Conservation (phyloP, 2,113 vertebrate species). For the Chionodraco myersi region DNA sequence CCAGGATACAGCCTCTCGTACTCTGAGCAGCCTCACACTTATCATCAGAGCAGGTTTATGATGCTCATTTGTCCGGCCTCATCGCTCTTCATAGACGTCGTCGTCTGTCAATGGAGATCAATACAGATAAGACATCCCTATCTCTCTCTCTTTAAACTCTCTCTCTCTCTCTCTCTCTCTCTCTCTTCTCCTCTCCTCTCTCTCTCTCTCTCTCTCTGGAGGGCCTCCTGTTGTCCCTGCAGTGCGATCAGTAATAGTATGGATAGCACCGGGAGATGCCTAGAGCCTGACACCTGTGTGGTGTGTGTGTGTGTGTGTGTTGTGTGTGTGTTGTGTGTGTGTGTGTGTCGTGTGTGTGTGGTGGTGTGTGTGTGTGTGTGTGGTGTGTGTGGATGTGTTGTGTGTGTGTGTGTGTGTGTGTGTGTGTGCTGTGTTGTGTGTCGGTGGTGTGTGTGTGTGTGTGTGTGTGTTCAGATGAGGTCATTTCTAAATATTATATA, state of each 20-base stretch:
- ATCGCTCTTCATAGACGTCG: slow-evolving; percentile 70
- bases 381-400: no score
- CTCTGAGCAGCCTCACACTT: slow-evolving; percentile 50
- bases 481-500: not conserved
- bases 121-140: slow-evolving; percentile 57
- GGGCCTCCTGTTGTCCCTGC: not conserved
- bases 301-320: not conserved
- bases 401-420: no score
- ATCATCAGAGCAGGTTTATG: slow-evolving; percentile 69
- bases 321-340: no score
- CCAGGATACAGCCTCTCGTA: slow-evolving; percentile 11
- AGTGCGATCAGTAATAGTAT: slow-evolving; percentile 25
- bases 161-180: slow-evolving; percentile 3
- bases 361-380: no score
- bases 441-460: no score
- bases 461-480: not conserved
- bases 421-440: no score
- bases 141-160: slow-evolving; percentile 9
- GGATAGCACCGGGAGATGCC: not conserved
- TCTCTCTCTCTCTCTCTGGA: slow-evolving; percentile 1
- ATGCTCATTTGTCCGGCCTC: slow-evolving; percentile 59
- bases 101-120: slow-evolving; percentile 61
- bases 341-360: no score
- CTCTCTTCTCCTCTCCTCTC: slow-evolving; percentile 9
- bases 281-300: slow-evolving; percentile 1